Conservation (phyloP, 2,113 vertebrate genomes). For the Pontoporia blainvillei region DNA sequence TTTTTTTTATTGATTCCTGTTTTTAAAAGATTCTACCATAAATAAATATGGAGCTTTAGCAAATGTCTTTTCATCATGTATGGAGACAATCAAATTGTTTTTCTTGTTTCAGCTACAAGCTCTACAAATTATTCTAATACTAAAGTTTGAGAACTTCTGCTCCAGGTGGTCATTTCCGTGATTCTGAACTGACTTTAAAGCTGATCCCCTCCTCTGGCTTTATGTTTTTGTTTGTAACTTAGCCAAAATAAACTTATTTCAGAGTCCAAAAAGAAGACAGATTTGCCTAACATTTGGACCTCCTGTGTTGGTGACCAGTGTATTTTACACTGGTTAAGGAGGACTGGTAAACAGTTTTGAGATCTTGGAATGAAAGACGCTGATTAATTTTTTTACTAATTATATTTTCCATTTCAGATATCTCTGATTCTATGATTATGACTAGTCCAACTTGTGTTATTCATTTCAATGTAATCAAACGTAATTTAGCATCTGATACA, state of each 20-base stretch:
- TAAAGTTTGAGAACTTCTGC: not conserved
- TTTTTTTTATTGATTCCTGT: not conserved
- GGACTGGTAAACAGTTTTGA: not conserved
- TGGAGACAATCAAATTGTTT: not conserved
- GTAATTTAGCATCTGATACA: not conserved
- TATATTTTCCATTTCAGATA: not conserved
- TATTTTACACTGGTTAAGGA: not conserved
- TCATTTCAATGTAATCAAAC: not conserved
- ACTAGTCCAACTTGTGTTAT: not conserved
- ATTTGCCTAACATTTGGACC: not conserved
- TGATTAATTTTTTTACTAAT: conserved; percentile 15
- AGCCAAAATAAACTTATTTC: not conserved
- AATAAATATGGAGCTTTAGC: not conserved
- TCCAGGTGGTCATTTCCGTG: not conserved
- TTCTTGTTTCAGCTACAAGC: not conserved
- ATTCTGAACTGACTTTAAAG: not conserved
- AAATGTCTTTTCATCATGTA: not conserved
- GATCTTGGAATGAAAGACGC: not conserved
- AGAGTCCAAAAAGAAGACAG: not conserved
- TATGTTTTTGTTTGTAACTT: not conserved
- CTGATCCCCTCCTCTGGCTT: not conserved
- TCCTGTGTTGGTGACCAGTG: not conserved
- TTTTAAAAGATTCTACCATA: not conserved
- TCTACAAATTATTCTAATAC: not conserved
- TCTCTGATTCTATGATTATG: not conserved